Percentiles rank a stretch among this genome's conserved stretches.
Conservation (phyloP, 2,113 vertebrate species). For the Telmatochromis sp. region DNA sequence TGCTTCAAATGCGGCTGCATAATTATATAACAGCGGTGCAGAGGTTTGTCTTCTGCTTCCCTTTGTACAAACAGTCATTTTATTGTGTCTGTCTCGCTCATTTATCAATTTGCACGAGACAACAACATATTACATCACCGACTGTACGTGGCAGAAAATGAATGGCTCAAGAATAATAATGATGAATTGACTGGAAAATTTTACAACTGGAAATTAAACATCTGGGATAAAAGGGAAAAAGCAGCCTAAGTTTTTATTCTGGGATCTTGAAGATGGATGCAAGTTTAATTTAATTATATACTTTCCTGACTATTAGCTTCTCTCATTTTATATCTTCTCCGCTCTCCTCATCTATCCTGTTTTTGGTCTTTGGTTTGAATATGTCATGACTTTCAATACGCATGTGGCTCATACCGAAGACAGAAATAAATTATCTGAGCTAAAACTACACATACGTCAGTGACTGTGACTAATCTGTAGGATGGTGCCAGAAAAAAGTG, state of each 20-base stretch:
- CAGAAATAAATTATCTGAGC: neutral
- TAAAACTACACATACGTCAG: neutral
- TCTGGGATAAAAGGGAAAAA: neutral
- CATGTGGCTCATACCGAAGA: rapidly evolving
- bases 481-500: neutral
- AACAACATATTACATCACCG: neutral
- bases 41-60: neutral
- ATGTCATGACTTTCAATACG: rapidly evolving
- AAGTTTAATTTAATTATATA: neutral
- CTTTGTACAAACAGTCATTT: neutral
- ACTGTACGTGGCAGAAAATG: neutral
- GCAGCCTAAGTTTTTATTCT: neutral
- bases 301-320: neutral
- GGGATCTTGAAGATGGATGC: neutral
- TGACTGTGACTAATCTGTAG: neutral
- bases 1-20: neutral
- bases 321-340: neutral
- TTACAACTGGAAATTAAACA: neutral
- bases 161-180: neutral
- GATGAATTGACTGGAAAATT: neutral
- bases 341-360: neutral
- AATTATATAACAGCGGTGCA: neutral
- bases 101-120: neutral
- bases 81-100: rapidly evolving
- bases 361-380: neutral